These are phyloP conservation scores for Dinothrombium tinctorium DNA, from an alignment of 1,140 invertebrate species.

Conservation along the genomic window DNA sequence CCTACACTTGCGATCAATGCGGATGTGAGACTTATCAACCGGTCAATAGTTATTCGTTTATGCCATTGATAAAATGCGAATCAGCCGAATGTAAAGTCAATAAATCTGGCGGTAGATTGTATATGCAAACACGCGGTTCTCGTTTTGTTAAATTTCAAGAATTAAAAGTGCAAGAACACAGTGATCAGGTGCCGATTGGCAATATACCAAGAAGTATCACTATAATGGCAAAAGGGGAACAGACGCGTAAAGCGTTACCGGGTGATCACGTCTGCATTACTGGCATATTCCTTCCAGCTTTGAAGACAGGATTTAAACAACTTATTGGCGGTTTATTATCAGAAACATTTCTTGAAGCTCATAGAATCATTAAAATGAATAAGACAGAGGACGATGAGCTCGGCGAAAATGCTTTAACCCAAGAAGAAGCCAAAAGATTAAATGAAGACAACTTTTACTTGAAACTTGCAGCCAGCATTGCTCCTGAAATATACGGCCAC, in stretches of 20 bases:
- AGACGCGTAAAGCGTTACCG: constrained; percentile 62
- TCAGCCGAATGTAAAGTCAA: constrained; percentile 84
- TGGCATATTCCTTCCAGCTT: constrained; percentile 69
- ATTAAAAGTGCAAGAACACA: constrained; percentile 88
- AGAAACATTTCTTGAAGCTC: constrained; percentile 89
- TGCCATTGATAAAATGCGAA: constrained; percentile 64
- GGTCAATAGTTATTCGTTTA: constrained; percentile 39
- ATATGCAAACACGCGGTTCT: constrained; percentile 83
- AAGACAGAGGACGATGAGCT: constrained; percentile 54
- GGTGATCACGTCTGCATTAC: constrained; percentile 83
- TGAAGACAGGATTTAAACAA: constrained; percentile 57
- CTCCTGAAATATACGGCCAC: constrained; percentile 97
- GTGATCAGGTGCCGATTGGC: constrained; percentile 92
- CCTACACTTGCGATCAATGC: constrained; percentile 96
- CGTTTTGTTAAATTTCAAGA: constrained; percentile 99
- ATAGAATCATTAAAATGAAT: constrained; percentile 48
- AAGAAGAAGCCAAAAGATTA: constrained; percentile 48
- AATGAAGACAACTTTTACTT: constrained; percentile 36
- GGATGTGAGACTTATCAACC: constrained; percentile 95
- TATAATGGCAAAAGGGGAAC: constrained; percentile 44
- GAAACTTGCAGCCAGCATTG: constrained; percentile 71
- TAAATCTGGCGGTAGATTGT: constrained; percentile 75
- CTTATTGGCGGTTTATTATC: constrained; percentile 60
- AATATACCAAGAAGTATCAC: constrained; percentile 85
- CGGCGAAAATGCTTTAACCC: constrained; percentile 36